phyloP scores from a whole-genome alignment of 2,888 invertebrate genomes.

The Thera britannica region DNA sequence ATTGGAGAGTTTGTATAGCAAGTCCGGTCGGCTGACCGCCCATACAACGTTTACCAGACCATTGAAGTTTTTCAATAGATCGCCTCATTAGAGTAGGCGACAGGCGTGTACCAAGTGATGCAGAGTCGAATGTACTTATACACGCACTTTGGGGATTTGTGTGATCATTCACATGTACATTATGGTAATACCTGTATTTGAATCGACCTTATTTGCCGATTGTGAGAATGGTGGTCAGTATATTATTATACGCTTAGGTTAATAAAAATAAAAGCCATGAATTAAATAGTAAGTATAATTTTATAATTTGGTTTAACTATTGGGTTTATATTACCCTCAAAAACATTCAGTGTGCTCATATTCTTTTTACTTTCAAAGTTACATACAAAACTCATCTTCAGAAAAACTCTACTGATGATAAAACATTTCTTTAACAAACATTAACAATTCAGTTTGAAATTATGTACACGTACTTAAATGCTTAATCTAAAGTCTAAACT shows the following conservation, averaged over 20 bases:
- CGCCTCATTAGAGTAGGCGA: constrained; percentile 46
- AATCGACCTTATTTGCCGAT: constrained; percentile 34
- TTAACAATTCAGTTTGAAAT: neutral
- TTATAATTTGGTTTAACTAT: no score
- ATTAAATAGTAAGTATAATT: neutral
- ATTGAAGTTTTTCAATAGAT: constrained; percentile 48
- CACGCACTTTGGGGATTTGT: constrained; percentile 24
- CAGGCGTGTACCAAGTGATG: constrained; percentile 33
- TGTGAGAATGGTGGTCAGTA: constrained; percentile 20
- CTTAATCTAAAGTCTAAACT: constrained; percentile 17
- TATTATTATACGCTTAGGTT: constrained; percentile 2
- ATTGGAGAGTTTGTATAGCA: constrained; percentile 20
- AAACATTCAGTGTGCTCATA: no score
- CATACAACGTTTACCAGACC: constrained; percentile 44
- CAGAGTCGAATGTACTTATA: constrained; percentile 6
- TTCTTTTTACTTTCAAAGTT: no score
- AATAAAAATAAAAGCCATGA: neutral
- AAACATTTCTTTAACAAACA: neutral
- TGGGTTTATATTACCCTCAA: no score
- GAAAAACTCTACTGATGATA: neutral
- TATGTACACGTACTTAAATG: constrained; percentile 2
- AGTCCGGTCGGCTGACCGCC: constrained; percentile 33
- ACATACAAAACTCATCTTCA: no score
- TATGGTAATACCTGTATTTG: constrained; percentile 33
- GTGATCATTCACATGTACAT: constrained; percentile 41